Base-by-base conservation (phyloP, 2,888 invertebrate species). In the Polia nebulosa region DNA sequence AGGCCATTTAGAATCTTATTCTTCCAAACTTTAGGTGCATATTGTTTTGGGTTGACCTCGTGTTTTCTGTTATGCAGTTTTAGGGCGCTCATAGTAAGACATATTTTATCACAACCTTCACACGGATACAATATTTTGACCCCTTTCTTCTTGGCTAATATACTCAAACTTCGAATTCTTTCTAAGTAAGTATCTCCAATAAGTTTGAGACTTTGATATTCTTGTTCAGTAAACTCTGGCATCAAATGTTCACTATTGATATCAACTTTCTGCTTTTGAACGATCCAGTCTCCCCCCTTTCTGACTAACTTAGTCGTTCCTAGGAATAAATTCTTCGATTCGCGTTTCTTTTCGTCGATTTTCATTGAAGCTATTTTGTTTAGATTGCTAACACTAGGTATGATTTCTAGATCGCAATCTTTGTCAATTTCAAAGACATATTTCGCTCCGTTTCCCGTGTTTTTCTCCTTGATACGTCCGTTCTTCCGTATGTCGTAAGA, bases 91-190 rank as follows among this genome's bases (percentile, higher is more conserved):
- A 93, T 67, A 0, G 87, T 91, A 1, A 87, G 87, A 32, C 95
- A 95, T 0, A 95, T 88, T 62, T 94, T 95, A 0, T 92, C 90
- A 36, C 95, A 95, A 0, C 71, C 79, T 0, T 91, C 88, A 44
- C 95, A 95, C 0, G 95, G 95, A 17, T 88, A 95, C 2, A 94
- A 32, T 76, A 95, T 92, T 73, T 88, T 87, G 0, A 82, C 53
- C 0, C 91, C 91, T 2, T 82, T 85, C 5, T 82, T 89, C 67
- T 91, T 93, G 0, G 91, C 91, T 4, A 90, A 15, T 0, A 79
- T 60, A 36, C 87, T 86, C 4, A 95, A 72, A 39, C 85, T 88
- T 27, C 89, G 88, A n/a, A 95, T 70, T 44, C 86, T 84, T 1
- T 87, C 89, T 0, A 90, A 72, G 72, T 95, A 92, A 52, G 80